These are phyloP conservation scores for Lasiurus cinereus DNA, from an alignment of 2,113 vertebrate genomes.

Conservation along the genomic window DNA sequence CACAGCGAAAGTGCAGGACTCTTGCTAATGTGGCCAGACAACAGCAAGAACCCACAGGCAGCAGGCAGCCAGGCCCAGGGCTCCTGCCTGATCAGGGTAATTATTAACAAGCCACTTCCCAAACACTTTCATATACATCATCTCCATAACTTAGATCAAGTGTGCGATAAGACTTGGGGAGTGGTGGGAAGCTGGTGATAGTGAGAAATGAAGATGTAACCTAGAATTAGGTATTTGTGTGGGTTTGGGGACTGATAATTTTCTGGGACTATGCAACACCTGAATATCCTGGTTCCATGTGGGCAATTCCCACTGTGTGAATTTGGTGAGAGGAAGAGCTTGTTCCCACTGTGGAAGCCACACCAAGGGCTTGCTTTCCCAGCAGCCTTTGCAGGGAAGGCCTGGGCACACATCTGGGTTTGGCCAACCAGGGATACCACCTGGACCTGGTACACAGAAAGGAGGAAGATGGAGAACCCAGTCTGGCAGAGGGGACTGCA, in stretches of 20 bases:
- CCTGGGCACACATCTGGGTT: not conserved
- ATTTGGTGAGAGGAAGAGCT: not conserved
- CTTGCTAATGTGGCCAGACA: not conserved
- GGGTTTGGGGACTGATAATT: rapidly evolving
- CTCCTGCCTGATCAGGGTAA: not conserved
- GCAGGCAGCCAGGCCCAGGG: not conserved
- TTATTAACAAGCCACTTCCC: not conserved
- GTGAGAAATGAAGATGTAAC: not conserved
- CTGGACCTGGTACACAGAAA: not conserved
- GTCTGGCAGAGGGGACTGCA: not conserved
- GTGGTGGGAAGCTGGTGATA: not conserved
- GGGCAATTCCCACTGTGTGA: not conserved
- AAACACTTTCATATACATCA: not conserved
- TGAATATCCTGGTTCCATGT: not conserved
- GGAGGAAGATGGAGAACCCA: not conserved
- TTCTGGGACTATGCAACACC: not conserved
- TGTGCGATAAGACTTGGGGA: not conserved
- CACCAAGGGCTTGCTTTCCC: not conserved
- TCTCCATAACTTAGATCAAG: not conserved
- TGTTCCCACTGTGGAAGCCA: not conserved
- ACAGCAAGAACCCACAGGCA: not conserved
- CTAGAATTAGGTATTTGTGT: not conserved
- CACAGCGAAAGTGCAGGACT: not conserved
- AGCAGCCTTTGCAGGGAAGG: not conserved
- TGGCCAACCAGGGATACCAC: not conserved